These are phyloP conservation scores for Eilema griseolum DNA, from an alignment of 2,888 invertebrate species.

Conservation along the genomic window DNA sequence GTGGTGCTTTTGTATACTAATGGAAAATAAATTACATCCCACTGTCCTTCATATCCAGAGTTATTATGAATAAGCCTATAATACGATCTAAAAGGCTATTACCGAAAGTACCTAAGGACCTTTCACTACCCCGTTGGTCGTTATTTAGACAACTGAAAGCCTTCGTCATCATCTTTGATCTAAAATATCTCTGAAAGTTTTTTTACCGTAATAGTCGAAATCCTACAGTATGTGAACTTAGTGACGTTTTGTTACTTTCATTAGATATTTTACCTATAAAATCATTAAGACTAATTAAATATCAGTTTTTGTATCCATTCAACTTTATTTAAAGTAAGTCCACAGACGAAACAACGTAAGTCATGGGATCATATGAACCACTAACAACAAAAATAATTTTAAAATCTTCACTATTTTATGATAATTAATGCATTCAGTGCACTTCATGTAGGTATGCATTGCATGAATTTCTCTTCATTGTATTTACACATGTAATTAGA, in stretches of 20 bases:
- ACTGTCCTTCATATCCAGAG: constrained; percentile 26
- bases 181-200: constrained; percentile 24
- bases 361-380: background rate
- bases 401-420: background rate
- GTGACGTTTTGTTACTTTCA: constrained; percentile 18
- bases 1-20: constrained; percentile 34
- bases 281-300: background rate
- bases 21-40: constrained; percentile 48
- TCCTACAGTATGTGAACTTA: constrained; percentile 25
- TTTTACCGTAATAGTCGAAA: constrained; percentile 15
- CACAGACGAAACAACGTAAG: background rate
- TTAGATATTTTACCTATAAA: background rate
- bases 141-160: constrained; percentile 50
- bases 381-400: background rate
- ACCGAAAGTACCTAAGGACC: constrained; percentile 23
- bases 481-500: background rate
- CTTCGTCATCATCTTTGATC: constrained; percentile 30
- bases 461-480: background rate
- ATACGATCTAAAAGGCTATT: constrained; percentile 41
- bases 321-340: no score
- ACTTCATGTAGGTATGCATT: background rate
- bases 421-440: no score
- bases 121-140: constrained; percentile 34
- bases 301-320: no score
- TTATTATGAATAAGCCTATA: constrained; percentile 40